A percentile compares a stretch with the other conserved stretches of the same genome.
phyloP scores from a whole-genome alignment of 2,888 invertebrate species.

The Erebia ligea region DNA sequence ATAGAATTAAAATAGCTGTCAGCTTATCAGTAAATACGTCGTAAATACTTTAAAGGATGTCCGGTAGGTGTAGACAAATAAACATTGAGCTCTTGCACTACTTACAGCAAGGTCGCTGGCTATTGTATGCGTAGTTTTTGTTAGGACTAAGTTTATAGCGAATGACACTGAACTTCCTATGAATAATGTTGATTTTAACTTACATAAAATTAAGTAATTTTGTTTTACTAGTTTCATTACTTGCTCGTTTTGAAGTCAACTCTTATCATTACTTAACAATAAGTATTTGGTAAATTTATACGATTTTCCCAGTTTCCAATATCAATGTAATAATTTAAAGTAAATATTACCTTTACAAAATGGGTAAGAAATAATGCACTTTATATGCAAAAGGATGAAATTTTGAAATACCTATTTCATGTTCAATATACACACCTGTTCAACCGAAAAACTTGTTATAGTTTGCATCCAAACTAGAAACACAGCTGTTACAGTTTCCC shows the following conservation, averaged over 20 bases:
- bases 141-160: constrained; percentile 2
- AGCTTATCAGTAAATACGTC: background rate
- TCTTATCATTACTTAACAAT: too few species aligned
- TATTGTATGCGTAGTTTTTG: constrained; percentile 13
- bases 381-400: background rate
- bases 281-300: too few species aligned
- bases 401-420: background rate
- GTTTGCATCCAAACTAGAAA: constrained; percentile 10
- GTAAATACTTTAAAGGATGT: background rate
- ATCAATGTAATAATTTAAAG: too few species aligned
- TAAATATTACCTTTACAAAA: background rate
- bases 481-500: constrained; percentile 15
- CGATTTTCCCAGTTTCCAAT: too few species aligned
- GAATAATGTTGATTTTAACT: background rate
- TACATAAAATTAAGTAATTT: background rate
- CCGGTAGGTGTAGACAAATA: background rate
- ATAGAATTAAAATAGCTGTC: background rate
- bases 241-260: background rate
- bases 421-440: constrained; percentile 13
- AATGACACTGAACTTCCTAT: constrained; percentile 3
- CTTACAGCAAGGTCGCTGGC: constrained; percentile 2
- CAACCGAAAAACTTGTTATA: constrained; percentile 2
- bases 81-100: background rate
- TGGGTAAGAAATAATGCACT: background rate
- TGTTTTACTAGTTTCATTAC: too few species aligned